These are phyloP conservation scores for Tenualosa ilisha DNA, from an alignment of 2,797 vertebrate genomes.

Conservation along the genomic window DNA sequence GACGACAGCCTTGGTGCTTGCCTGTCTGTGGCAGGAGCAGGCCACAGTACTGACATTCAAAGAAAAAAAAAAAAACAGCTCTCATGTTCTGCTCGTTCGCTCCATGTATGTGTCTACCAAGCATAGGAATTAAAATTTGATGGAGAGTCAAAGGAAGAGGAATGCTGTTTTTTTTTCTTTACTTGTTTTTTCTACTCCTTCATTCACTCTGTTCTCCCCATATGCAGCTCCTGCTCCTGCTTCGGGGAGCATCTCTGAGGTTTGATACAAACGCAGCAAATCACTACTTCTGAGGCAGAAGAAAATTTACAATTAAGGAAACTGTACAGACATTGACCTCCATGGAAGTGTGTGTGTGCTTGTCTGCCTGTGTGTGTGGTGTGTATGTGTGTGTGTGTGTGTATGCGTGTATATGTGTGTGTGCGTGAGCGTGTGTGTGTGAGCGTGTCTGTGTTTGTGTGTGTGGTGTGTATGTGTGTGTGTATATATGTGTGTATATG, in stretches of 20 bases:
- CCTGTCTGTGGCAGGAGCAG: not conserved
- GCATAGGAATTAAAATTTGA: not conserved
- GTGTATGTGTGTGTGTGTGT: not conserved
- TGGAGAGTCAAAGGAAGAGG: not conserved
- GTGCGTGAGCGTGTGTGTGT: not conserved
- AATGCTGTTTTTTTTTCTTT: not conserved
- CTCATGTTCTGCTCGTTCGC: not conserved
- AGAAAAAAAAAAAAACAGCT: not conserved
- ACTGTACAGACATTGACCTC: too few relatives aligned
- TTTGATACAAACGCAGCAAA: too few relatives aligned
- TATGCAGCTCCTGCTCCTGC: too few relatives aligned
- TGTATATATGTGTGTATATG: not conserved
- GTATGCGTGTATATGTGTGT: not conserved
- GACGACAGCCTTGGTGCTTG: conserved; percentile 3
- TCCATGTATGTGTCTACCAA: not conserved
- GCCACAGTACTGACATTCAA: not conserved
- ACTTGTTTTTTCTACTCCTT: not conserved
- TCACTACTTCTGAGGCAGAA: too few relatives aligned
- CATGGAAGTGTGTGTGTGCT: too few relatives aligned
- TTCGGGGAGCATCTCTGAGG: not conserved
- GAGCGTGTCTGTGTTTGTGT: not conserved
- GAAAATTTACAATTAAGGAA: too few relatives aligned
- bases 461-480: not conserved
- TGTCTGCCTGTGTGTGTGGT: not conserved
- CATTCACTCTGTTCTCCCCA: not conserved